phyloP scores from a whole-genome alignment of 1,140 invertebrate species.

The Nilaparvata lugens region DNA sequence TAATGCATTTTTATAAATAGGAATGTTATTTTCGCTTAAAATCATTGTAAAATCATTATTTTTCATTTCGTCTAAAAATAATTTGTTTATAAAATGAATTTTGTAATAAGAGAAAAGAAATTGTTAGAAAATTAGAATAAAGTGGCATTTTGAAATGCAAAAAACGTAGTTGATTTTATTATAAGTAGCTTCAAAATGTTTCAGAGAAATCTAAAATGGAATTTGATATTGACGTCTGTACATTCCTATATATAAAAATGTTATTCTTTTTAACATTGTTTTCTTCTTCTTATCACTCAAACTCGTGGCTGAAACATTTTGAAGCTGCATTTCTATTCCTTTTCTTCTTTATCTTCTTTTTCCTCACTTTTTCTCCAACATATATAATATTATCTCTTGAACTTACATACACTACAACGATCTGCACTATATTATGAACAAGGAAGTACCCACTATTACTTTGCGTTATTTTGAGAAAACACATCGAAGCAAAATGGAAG shows the following conservation, averaged over 20 bases:
- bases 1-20: slow-evolving; percentile 20
- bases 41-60: too few relatives aligned
- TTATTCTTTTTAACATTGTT: slow-evolving; percentile 6
- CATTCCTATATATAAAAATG: slow-evolving; percentile 21
- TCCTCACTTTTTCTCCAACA: neutral
- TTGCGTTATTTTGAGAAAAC: too few relatives aligned
- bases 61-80: too few relatives aligned
- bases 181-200: slow-evolving; percentile 19
- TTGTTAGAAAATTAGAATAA: neutral
- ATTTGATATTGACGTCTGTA: neutral
- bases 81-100: neutral
- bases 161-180: slow-evolving; percentile 3
- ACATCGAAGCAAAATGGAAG: too few relatives aligned
- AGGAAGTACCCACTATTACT: too few relatives aligned
- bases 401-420: too few relatives aligned
- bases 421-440: too few relatives aligned
- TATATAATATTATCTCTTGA: too few relatives aligned
- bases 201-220: neutral
- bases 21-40: slow-evolving; percentile 14
- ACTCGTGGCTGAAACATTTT: slow-evolving; percentile 19
- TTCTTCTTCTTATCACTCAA: neutral
- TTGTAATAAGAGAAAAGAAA: slow-evolving; percentile 4
- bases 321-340: slow-evolving; percentile 14
- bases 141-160: neutral
- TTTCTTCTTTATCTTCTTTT: neutral